A percentile compares a stretch with the other conserved stretches of the same genome.
Evolutionary conservation across 2,113 vertebrate species (phyloP).

Genomic region (Cyprinodon brontotheroides): DNA sequence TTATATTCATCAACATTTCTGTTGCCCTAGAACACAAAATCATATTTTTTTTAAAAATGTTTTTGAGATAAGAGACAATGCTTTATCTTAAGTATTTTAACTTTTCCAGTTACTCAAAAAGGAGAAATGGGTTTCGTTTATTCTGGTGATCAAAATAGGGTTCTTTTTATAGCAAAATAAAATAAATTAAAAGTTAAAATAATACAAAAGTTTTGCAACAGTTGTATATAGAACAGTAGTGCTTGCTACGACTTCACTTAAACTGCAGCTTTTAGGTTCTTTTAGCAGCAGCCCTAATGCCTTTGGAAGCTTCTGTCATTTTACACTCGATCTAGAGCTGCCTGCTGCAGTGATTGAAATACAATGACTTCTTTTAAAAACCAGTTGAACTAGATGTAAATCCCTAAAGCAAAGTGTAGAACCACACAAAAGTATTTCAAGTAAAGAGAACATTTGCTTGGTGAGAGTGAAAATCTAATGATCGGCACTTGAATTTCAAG

Average conservation of each 20-base stretch:
- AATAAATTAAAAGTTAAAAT: too few relatives aligned
- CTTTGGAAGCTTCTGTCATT: too few relatives aligned
- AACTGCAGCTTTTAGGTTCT: background rate
- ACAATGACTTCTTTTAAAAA: background rate
- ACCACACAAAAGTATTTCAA: background rate
- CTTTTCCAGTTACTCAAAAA: too few relatives aligned
- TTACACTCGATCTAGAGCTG: too few relatives aligned
- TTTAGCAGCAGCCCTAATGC: background rate
- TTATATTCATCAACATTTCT: background rate
- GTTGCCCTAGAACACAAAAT: background rate
- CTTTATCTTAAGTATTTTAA: too few relatives aligned
- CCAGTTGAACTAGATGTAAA: background rate
- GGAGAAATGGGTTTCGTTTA: too few relatives aligned
- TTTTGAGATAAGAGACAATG: background rate
- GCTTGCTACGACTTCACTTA: background rate
- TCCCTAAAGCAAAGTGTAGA: background rate
- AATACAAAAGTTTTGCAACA: too few relatives aligned
- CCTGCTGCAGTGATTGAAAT: too few relatives aligned
- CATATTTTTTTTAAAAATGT: background rate
- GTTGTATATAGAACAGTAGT: background rate
- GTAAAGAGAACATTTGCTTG: background rate
- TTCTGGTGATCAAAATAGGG: too few relatives aligned
- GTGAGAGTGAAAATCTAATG: constrained; percentile 8
- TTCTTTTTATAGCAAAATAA: too few relatives aligned
- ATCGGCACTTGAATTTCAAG: constrained; percentile 19